A percentile compares a stretch with the other conserved stretches of the same genome.
phyloP scores from a whole-genome alignment of 2,888 invertebrate species.

The Yponomeuta cagnagella region DNA sequence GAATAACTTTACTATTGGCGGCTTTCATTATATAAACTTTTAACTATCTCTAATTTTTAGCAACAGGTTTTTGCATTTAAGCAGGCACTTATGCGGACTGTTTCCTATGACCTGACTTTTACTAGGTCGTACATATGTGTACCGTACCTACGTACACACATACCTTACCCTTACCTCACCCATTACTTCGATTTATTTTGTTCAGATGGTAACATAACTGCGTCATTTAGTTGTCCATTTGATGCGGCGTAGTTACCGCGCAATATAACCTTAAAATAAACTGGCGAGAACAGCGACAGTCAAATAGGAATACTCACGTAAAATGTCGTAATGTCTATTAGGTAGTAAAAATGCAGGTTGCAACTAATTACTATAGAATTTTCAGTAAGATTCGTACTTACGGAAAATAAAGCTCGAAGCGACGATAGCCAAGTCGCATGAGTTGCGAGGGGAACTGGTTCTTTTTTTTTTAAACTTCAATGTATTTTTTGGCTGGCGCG shows the following conservation, averaged over 20 bases:
- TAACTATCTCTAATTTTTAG: no score
- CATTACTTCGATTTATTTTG: not conserved
- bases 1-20: no score
- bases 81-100: no score
- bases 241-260: constrained; percentile 56
- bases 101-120: no score
- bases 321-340: constrained; percentile 21
- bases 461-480: not conserved
- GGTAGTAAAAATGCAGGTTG: not conserved
- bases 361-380: not conserved
- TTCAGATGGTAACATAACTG: constrained; percentile 34
- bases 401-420: not conserved
- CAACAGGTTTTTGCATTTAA: no score
- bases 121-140: no score
- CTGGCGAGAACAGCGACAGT: constrained; percentile 10
- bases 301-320: constrained; percentile 7
- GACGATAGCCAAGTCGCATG: not conserved
- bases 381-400: not conserved
- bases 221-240: constrained; percentile 54
- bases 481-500: not conserved
- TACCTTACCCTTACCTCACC: not conserved
- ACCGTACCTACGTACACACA: not conserved
- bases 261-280: constrained; percentile 46
- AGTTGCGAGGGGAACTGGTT: not conserved
- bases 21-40: no score